Percentiles rank a stretch among this genome's conserved stretches.
These are phyloP conservation scores for Tapirus terrestris DNA, from an alignment of 2,113 vertebrate species.

Conservation along the genomic window DNA sequence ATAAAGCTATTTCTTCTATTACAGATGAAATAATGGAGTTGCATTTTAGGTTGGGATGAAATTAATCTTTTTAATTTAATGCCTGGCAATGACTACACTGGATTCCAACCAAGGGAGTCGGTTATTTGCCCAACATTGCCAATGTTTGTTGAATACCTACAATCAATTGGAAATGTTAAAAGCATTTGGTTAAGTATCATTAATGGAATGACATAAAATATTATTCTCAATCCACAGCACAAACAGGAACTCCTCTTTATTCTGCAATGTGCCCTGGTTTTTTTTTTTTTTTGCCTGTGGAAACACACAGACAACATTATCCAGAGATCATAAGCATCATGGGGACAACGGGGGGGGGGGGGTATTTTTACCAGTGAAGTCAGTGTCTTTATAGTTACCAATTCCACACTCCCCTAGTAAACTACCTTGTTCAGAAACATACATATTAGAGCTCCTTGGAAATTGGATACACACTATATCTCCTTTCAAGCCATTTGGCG, in stretches of 20 bases:
- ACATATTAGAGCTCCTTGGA: background rate
- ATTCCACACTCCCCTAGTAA: background rate
- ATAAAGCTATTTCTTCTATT: slow-evolving; percentile 6
- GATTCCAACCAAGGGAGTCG: background rate
- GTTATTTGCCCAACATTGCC: slow-evolving; percentile 2
- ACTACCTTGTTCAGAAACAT: background rate
- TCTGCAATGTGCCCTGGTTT: background rate
- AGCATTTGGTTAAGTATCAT: slow-evolving; percentile 44
- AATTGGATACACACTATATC: background rate
- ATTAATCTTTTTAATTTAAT: slow-evolving; percentile 50
- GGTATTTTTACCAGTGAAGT: background rate
- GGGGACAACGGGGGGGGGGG: background rate
- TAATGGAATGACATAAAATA: slow-evolving; percentile 42
- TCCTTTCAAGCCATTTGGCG: slow-evolving; percentile 38
- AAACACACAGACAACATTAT: slow-evolving; percentile 15
- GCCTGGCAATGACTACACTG: background rate
- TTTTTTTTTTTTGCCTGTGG: background rate
- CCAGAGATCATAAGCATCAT: background rate
- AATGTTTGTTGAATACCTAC: slow-evolving; percentile 53
- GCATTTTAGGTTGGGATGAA: slow-evolving; percentile 48
- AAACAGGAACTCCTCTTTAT: slow-evolving; percentile 31
- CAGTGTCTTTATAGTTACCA: background rate
- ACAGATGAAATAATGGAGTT: background rate
- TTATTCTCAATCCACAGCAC: background rate
- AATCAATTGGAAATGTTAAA: slow-evolving; percentile 51